Evolutionary conservation across 2,113 vertebrate species (phyloP).

Genomic region (Ptyas mucosa): DNA sequence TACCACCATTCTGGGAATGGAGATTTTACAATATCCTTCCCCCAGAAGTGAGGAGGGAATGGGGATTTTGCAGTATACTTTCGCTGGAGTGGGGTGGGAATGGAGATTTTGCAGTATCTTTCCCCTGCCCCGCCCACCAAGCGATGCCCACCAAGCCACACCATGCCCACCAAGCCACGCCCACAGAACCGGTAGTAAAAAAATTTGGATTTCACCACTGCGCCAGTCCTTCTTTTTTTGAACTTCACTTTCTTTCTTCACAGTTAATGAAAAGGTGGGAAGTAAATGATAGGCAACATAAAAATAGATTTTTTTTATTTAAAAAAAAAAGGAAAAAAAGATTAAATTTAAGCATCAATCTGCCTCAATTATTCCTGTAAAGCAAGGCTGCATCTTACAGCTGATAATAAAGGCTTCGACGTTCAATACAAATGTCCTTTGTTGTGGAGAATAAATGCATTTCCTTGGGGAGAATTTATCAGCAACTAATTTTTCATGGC

Average conservation of each 20-base stretch:
- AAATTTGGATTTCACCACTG: no score
- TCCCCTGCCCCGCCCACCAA: no score
- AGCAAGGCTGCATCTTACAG: neutral
- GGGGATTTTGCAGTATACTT: no score
- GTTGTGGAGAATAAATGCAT: neutral
- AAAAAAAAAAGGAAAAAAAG: neutral
- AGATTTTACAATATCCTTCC: no score
- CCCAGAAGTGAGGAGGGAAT: no score
- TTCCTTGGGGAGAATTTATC: neutral
- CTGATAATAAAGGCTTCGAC: neutral
- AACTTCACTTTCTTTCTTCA: neutral
- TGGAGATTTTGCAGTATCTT: no score
- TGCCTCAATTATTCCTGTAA: neutral
- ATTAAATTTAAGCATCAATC: neutral
- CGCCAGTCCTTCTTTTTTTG: neutral
- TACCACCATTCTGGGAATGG: no score
- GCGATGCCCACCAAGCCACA: no score
- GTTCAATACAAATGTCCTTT: constrained; percentile 19
- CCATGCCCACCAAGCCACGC: no score
- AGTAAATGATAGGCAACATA: neutral
- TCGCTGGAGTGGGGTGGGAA: no score
- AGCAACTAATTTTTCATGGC: neutral
- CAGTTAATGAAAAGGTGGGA: neutral
- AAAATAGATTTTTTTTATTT: neutral
- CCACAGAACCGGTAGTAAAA: no score